Conservation (phyloP, 2,797 vertebrate genomes). For the Pachyuromys duprasi region DNA sequence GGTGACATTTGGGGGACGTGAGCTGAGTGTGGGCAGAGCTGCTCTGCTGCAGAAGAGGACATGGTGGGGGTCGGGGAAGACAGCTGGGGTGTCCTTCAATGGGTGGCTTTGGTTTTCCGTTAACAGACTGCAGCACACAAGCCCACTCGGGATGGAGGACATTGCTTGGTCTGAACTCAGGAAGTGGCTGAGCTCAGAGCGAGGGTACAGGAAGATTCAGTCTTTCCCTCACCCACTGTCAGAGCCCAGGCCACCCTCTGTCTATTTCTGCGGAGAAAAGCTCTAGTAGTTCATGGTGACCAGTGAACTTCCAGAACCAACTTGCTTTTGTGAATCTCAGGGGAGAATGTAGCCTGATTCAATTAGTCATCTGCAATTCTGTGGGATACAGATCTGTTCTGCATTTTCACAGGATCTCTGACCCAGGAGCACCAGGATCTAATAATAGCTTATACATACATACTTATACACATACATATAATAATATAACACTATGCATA, state of each 20-base stretch:
- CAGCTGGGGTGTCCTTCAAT: background rate
- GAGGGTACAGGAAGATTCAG: background rate
- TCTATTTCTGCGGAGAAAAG: background rate
- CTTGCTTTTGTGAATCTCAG: rapidly evolving
- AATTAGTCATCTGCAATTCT: background rate
- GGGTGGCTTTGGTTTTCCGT: background rate
- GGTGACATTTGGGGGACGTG: too few relatives aligned
- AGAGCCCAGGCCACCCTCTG: background rate
- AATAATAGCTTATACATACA: background rate
- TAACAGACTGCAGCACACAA: background rate
- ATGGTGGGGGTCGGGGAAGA: rapidly evolving
- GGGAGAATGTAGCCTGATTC: background rate
- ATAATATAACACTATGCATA: background rate
- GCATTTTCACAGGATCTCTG: slow-evolving; percentile 1
- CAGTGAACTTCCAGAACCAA: background rate
- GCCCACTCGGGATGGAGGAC: too few relatives aligned
- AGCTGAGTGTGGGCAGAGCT: background rate
- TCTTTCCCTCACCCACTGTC: background rate
- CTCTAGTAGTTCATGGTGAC: rapidly evolving
- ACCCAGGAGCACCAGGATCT: background rate
- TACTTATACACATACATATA: background rate
- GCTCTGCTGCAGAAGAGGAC: rapidly evolving
- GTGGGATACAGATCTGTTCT: background rate
- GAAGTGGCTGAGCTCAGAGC: rapidly evolving
- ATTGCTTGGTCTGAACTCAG: too few relatives aligned